Percentiles rank a stretch among this genome's conserved stretches.
Conservation (phyloP, 2,888 invertebrate genomes). For the Megamerina dolium region DNA sequence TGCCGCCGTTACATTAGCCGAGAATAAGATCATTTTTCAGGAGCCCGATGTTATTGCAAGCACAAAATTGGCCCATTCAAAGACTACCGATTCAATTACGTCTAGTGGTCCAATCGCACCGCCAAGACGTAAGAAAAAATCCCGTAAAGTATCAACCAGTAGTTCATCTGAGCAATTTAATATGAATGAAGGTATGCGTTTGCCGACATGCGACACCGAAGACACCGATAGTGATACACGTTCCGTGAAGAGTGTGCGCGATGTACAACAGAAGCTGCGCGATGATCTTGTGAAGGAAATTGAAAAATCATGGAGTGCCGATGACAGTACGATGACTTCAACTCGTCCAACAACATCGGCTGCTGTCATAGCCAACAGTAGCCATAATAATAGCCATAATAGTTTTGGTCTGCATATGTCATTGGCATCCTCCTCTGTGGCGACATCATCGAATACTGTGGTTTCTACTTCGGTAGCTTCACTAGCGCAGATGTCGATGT, state of each 20-base stretch:
- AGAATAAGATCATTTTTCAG: slow-evolving; percentile 39
- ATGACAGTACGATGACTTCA: neutral
- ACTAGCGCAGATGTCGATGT: slow-evolving; percentile 31
- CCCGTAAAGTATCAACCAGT: slow-evolving; percentile 45
- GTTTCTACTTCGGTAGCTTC: slow-evolving; percentile 31
- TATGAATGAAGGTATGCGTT: slow-evolving; percentile 41
- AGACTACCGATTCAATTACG: slow-evolving; percentile 48
- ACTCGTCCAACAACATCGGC: neutral
- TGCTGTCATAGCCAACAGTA: no score
- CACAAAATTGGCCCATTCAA: slow-evolving; percentile 62
- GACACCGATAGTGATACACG: slow-evolving; percentile 43
- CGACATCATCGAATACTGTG: slow-evolving; percentile 34
- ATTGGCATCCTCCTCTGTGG: slow-evolving; percentile 24
- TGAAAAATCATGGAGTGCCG: slow-evolving; percentile 60
- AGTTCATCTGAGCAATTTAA: slow-evolving; percentile 48
- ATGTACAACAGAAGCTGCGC: slow-evolving; percentile 43
- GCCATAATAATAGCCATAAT: slow-evolving; percentile 1
- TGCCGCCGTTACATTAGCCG: slow-evolving; percentile 15
- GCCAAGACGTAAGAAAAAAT: slow-evolving; percentile 70
- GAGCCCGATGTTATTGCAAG: slow-evolving; percentile 93
- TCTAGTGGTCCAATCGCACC: slow-evolving; percentile 63
- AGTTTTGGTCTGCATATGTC: slow-evolving; percentile 5
- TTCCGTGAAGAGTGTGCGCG: slow-evolving; percentile 40
- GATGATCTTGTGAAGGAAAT: slow-evolving; percentile 57
- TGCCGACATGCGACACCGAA: slow-evolving; percentile 37